Percentiles rank a stretch among this genome's conserved stretches.
These are phyloP conservation scores for Drepana falcataria DNA, from an alignment of 2,888 invertebrate species.

Conservation along the genomic window DNA sequence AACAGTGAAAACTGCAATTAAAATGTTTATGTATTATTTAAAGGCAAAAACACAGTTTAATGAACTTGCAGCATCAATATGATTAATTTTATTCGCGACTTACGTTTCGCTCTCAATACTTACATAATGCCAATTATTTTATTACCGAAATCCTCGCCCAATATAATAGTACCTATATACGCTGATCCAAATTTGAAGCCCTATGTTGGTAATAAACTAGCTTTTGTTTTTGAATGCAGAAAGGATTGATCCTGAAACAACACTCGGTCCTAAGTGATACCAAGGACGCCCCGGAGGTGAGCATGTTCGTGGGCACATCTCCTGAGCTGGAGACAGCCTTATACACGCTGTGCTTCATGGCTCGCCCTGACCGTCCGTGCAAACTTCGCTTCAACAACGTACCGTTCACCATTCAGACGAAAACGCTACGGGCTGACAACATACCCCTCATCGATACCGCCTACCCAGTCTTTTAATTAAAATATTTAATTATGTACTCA, in stretches of 20 bases:
- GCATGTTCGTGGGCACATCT: constrained; percentile 91
- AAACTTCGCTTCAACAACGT: constrained; percentile 76
- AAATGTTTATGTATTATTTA: too few species aligned
- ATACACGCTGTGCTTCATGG: constrained; percentile 92
- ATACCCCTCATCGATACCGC: constrained; percentile 62
- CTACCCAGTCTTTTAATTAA: constrained; percentile 44
- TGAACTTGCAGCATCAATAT: too few species aligned
- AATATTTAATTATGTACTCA: not conserved
- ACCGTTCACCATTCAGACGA: constrained; percentile 64
- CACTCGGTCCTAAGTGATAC: constrained; percentile 84
- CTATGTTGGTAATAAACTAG: too few species aligned
- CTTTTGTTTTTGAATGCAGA: constrained; percentile 73
- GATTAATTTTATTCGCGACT: too few species aligned
- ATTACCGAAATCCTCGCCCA: too few species aligned
- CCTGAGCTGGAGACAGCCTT: constrained; percentile 94
- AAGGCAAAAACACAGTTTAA: too few species aligned
- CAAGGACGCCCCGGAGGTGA: constrained; percentile 87
- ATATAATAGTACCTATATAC: too few species aligned
- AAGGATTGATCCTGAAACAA: constrained; percentile 86
- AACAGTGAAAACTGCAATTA: too few species aligned
- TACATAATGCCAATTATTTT: too few species aligned
- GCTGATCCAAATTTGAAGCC: too few species aligned
- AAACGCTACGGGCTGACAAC: constrained; percentile 59
- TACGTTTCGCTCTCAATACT: too few species aligned
- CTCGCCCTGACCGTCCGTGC: constrained; percentile 86